A percentile compares a stretch with the other conserved stretches of the same genome.
Evolutionary conservation across 1,140 invertebrate genomes (phyloP).

Genomic region (Yoshiicerus persimilis): DNA sequence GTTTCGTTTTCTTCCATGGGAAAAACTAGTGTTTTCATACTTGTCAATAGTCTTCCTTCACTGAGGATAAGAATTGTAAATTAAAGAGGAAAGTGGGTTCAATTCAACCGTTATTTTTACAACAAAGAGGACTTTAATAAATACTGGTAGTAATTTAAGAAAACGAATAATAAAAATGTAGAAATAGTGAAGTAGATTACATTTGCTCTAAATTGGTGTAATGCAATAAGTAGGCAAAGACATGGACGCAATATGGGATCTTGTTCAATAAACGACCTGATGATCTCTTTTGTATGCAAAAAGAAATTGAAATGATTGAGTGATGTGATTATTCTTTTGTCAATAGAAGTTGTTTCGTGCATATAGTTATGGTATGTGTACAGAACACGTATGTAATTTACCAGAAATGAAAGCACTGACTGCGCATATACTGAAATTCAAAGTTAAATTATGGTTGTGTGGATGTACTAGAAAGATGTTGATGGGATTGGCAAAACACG

Average conservation of each 20-base stretch:
- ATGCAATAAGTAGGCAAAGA: neutral
- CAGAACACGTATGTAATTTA: neutral
- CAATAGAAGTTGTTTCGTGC: neutral
- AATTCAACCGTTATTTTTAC: too few species aligned
- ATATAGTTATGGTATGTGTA: neutral
- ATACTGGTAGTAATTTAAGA: too few species aligned
- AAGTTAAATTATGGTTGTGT: neutral
- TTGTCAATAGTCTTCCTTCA: too few species aligned
- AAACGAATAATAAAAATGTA: too few species aligned
- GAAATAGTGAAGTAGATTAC: too few species aligned
- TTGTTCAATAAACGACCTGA: neutral
- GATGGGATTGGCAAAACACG: slow-evolving; percentile 40
- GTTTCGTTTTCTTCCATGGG: too few species aligned
- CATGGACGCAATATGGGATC: neutral
- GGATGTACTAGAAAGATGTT: neutral
- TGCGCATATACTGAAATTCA: neutral
- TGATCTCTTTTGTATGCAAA: neutral
- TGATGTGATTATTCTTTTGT: neutral
- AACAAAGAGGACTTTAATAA: too few species aligned
- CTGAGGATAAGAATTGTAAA: too few species aligned
- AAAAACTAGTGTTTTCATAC: too few species aligned
- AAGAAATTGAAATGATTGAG: neutral
- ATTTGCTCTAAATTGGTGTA: too few species aligned
- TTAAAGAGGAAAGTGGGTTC: too few species aligned
- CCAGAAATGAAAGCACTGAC: neutral